Evolutionary conservation across 2,888 invertebrate species (phyloP), one percentile per base, ranked within the genome.

Genomic region (Melieria picta): DNA sequence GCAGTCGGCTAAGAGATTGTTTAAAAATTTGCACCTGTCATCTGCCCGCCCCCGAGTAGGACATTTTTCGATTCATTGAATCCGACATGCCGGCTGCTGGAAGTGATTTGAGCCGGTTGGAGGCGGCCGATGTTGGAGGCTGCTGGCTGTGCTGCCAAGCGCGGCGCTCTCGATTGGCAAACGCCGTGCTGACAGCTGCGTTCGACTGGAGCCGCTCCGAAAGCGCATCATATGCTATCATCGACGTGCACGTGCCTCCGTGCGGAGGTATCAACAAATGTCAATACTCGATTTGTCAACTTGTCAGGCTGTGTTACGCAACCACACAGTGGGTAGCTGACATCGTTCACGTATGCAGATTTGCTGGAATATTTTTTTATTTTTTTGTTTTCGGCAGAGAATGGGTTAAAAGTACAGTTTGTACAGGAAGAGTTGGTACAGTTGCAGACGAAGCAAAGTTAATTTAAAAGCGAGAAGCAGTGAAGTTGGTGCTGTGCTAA

Each of bases 21-120:
- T 43, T 45, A 6, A 52, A 65, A 55, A 65, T 52, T 50, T 66
- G 30, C 58, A 58, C 48, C 57, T 66, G 58, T 58, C 58, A 5
- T 43, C 60, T 58, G 48, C 56, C 48, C 42, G 48, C 64, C 43
- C 7, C 43, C 9, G 16, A 56, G 43, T 64, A 80, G 79, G 80
- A 80, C 80, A 82, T 82, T 82, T 82, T 82, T 80, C 82, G 78
- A 81, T 82, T 82, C 83, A 83, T 81, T 83, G 83, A 82, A 83
- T 80, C 80, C 70, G 61, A 50, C 58, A 47, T 69, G 45, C 55
- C 55, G 16, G 13, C 46, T 56, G 30, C 45, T 52, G 45, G 52
- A 13, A n/a, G 11, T 66, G 46, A 11, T 56, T 61, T 11, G 30
- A 7, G 9, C 13, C 50, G 16, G 16, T 66, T 30, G 11, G 42